A percentile compares a stretch with the other conserved stretches of the same genome.
phyloP scores from a whole-genome alignment of 1,140 invertebrate genomes.

The Pogonomyrmex barbatus region DNA sequence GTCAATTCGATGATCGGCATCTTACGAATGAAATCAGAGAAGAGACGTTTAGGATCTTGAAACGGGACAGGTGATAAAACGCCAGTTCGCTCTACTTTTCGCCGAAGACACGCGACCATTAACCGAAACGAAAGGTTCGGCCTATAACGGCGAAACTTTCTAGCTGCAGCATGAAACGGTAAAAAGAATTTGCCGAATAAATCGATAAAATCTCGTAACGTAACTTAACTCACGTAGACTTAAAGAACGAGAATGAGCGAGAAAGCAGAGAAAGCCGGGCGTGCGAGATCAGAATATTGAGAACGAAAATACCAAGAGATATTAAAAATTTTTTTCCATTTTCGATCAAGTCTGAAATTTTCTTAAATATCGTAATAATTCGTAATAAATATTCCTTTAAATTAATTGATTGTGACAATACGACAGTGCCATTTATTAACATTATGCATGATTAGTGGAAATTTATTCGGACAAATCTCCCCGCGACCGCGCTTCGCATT shows the following conservation, averaged over 20 bases:
- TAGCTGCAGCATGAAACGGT: conserved; percentile 33
- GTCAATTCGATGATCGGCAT: neutral
- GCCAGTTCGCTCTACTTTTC: conserved; percentile 49
- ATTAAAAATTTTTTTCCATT: neutral
- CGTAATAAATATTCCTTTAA: neutral
- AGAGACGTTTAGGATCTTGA: conserved; percentile 47
- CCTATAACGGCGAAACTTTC: conserved; percentile 41
- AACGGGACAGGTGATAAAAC: conserved; percentile 47
- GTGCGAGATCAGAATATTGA: conserved; percentile 13
- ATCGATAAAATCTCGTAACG: conserved; percentile 36
- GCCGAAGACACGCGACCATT: conserved; percentile 51
- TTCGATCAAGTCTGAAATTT: neutral
- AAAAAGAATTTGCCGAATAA: conserved; percentile 48
- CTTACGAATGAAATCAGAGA: conserved; percentile 6
- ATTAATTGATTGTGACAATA: neutral
- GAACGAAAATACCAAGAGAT: neutral
- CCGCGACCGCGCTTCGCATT: neutral
- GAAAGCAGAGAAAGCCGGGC: conserved; percentile 35
- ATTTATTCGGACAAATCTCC: neutral
- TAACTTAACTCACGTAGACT: conserved; percentile 36
- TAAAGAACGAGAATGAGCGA: neutral
- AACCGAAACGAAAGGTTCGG: conserved; percentile 46
- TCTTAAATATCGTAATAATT: neutral
- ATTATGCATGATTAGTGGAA: neutral
- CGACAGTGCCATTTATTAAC: neutral